Conservation (phyloP, 2,113 vertebrate species). For the Asarcornis scutulata region DNA sequence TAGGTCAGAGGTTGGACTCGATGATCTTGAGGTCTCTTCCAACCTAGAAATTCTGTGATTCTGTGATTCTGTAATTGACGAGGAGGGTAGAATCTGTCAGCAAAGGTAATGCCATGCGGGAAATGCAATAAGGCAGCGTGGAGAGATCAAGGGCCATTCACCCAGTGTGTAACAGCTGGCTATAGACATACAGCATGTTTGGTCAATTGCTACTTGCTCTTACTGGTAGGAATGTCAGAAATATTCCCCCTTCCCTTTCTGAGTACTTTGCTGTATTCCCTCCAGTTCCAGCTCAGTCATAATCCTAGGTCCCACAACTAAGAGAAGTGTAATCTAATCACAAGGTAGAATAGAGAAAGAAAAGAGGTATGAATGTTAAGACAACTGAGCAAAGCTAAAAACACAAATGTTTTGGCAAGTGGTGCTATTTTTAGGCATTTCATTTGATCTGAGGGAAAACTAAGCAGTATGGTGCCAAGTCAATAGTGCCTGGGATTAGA, state of each 20-base stretch:
- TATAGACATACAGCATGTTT: constrained; percentile 13
- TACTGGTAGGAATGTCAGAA: constrained; percentile 43
- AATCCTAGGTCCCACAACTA: not conserved
- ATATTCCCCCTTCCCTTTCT: constrained; percentile 20
- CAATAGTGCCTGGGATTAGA: constrained; percentile 37
- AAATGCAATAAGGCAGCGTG: constrained; percentile 38
- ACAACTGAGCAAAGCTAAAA: not conserved
- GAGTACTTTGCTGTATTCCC: constrained; percentile 40
- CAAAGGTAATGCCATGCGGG: constrained; percentile 18
- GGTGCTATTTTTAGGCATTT: constrained; percentile 50
- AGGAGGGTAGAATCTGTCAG: constrained; percentile 19
- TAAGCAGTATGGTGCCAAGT: constrained; percentile 52
- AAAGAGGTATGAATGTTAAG: not conserved
- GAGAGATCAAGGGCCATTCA: constrained; percentile 32
- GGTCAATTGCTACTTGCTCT: constrained; percentile 65
- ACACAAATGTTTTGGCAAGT: constrained; percentile 26
- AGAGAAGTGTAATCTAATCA: constrained; percentile 30
- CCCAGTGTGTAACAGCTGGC: not conserved
- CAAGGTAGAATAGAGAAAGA: not conserved
- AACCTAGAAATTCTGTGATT: too few species aligned
- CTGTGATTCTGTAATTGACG: too few species aligned
- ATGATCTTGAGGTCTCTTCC: too few species aligned
- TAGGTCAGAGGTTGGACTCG: too few species aligned
- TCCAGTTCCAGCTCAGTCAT: not conserved
- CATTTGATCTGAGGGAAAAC: constrained; percentile 54